Base-by-base conservation (phyloP, 2,888 invertebrate species). In the Aporophyla nigra region DNA sequence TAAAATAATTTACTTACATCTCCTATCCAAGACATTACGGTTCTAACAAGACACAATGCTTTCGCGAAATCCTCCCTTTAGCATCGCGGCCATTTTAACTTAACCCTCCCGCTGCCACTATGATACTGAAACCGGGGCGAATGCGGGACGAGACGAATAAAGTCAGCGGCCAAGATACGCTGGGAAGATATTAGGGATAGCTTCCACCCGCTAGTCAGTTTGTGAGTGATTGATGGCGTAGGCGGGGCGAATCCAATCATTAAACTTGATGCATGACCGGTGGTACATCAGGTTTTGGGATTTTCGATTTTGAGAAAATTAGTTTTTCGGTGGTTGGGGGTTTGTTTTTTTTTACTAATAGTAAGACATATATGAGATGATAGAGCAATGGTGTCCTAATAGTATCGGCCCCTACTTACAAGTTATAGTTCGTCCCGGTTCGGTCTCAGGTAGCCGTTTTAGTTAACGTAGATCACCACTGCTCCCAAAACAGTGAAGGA, bases 221-320 rank as follows among this genome's bases (percentile, higher is more conserved):
- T 92, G 90, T 89, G 87, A 90, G 96, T 96, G 96, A 96, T 96
- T 94, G 96, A 96, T 96, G 96, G 94, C 94, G 94, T 93, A 95
- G 96, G 96, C 96, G 96, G 96, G 96, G 96, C 96, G 92, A 94
- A 95, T 96, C 96, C 95, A 95, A 96, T 96, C 96, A 96, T 96
- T 96, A 96, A 95, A 95, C 94, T 91, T 96, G 96, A 96, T 95
- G 96, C 96, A 96, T 96, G 93, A 94, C 94, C 92, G 93, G 85
- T 93, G 93, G 95, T 93, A 95, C 95, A 94, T 95, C 95, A 94
- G 92, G 92, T 92, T 92, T 92, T 86, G 87, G 82, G 87, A 88
- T 87, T 87, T 92, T 93, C 90, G 89, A 93, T 93, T 89, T 93
- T 93, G 80, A 58, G 86, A 90, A 92, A 90, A 91, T 92, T 91